Conservation (phyloP, 2,113 vertebrate species). For the Strigops habroptila region DNA sequence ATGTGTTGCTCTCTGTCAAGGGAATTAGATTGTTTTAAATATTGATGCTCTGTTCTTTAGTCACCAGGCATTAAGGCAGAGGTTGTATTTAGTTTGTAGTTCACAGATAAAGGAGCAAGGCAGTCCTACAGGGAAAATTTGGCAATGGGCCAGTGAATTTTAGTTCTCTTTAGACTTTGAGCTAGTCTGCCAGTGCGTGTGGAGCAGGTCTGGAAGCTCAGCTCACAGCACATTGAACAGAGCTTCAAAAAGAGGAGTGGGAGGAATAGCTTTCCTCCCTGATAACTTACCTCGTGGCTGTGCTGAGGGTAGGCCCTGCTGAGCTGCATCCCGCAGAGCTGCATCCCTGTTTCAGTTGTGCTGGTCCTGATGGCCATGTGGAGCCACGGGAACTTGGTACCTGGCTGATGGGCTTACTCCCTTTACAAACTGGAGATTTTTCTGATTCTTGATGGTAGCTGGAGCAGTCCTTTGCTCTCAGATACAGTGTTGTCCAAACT, state of each 20-base stretch:
- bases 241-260: not conserved
- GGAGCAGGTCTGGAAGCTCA: not conserved
- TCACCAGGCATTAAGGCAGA: not conserved
- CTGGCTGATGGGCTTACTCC: not conserved
- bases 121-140: not conserved
- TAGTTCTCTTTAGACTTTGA: not conserved
- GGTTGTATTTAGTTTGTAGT: not conserved
- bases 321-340: not conserved
- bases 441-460: not conserved
- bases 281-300: not conserved
- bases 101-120: not conserved
- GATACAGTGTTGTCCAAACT: not conserved
- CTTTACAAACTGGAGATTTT: not conserved
- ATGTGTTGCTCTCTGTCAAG: not conserved
- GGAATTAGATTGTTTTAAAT: not conserved
- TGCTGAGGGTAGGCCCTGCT: not conserved
- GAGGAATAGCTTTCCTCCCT: not conserved
- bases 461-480: not conserved
- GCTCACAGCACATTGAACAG: rapidly evolving
- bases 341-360: not conserved
- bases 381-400: not conserved
- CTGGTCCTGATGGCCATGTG: not conserved
- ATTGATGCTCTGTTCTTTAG: not conserved
- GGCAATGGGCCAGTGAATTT: not conserved
- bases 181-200: not conserved